Conservation (phyloP, 2,113 vertebrate species). For the Myrmecobius fasciatus region DNA sequence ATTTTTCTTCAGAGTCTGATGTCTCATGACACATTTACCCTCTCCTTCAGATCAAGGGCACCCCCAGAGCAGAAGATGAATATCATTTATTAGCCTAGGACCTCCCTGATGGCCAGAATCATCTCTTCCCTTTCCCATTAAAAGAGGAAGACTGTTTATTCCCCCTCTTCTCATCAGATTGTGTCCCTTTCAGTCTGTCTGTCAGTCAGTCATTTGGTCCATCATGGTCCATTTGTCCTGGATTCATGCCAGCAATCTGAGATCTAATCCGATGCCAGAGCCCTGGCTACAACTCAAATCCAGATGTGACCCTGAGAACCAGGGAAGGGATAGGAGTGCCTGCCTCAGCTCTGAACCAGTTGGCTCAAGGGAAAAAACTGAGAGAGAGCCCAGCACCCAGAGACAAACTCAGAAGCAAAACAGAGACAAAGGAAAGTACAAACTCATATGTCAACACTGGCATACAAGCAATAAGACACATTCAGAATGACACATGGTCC, state of each 20-base stretch:
- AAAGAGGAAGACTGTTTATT: background rate
- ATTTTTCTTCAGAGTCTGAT: background rate
- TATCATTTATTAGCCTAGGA: background rate
- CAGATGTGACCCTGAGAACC: background rate
- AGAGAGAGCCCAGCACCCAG: constrained; percentile 3
- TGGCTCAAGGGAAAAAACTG: background rate
- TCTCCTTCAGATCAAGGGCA: background rate
- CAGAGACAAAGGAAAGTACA: background rate
- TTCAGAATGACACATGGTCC: constrained; percentile 9
- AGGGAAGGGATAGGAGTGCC: background rate
- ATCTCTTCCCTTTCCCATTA: background rate
- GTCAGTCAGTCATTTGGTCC: background rate
- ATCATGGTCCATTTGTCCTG: background rate
- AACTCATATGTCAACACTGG: background rate
- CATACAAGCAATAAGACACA: background rate
- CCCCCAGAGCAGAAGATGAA: background rate
- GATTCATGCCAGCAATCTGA: background rate
- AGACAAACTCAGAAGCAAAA: constrained; percentile 35
- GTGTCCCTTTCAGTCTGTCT: background rate
- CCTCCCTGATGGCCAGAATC: background rate
- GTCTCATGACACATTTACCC: background rate
- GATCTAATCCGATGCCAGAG: background rate
- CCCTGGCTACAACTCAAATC: background rate
- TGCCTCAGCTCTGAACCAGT: background rate
- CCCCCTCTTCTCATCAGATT: background rate